These are phyloP conservation scores for Isichthys henryi DNA, from an alignment of 2,113 vertebrate species.

Conservation along the genomic window DNA sequence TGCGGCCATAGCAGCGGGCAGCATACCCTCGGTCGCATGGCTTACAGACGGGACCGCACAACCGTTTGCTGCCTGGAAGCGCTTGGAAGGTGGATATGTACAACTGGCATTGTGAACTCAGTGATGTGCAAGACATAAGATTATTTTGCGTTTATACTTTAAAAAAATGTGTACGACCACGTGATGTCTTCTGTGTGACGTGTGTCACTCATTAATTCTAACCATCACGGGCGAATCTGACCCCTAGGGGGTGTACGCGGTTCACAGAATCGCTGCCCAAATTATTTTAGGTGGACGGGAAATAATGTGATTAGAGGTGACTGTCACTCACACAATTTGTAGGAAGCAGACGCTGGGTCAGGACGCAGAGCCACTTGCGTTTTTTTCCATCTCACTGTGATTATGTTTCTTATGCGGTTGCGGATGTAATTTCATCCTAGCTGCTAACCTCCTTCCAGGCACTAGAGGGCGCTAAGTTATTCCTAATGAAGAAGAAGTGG, in stretches of 20 bases:
- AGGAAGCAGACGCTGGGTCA: neutral
- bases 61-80: neutral
- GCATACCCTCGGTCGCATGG: neutral
- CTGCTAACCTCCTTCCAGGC: neutral
- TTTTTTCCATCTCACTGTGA: neutral
- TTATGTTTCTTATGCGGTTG: neutral
- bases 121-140: neutral
- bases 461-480: constrained; percentile 12
- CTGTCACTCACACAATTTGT: neutral
- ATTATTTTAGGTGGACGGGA: neutral
- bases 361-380: neutral
- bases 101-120: neutral
- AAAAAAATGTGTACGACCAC: too few relatives aligned
- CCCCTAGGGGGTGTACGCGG: neutral
- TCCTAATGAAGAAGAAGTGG: constrained; percentile 21
- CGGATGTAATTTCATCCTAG: neutral
- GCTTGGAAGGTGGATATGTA: neutral
- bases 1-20: neutral
- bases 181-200: neutral
- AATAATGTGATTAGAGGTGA: neutral
- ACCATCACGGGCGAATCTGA: neutral
- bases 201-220: neutral
- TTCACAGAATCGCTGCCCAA: neutral
- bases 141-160: neutral
- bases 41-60: neutral